Evolutionary conservation across 2,797 vertebrate genomes (phyloP).

Genomic region (Eidolon dupreanum): DNA sequence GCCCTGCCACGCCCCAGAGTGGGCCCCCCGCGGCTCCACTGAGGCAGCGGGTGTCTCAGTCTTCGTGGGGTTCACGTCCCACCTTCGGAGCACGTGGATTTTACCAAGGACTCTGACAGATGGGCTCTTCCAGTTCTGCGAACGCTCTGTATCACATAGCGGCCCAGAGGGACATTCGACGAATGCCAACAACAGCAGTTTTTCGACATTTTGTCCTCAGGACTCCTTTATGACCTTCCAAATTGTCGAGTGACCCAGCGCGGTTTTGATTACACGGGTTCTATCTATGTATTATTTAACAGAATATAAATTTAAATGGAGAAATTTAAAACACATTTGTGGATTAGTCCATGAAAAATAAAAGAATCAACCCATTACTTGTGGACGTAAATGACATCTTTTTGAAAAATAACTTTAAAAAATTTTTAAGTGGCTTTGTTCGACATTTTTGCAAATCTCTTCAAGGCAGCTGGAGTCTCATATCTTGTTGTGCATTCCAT

Average conservation of each 20-base stretch:
- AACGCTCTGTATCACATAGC: accelerated
- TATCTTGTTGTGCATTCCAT: neutral
- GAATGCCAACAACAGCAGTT: neutral
- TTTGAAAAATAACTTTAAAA: neutral
- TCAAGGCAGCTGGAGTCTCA: neutral
- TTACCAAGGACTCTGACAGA: neutral
- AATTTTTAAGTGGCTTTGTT: neutral
- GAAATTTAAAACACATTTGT: neutral
- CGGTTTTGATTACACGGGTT: neutral
- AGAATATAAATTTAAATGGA: neutral
- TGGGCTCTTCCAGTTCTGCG: accelerated
- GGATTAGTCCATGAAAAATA: neutral
- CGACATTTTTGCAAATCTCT: neutral
- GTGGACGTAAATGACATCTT: neutral
- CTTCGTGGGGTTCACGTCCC: neutral
- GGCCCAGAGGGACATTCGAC: neutral
- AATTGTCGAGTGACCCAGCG: neutral
- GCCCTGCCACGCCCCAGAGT: neutral
- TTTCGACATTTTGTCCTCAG: neutral
- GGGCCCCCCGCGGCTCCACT: neutral
- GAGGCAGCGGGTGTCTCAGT: accelerated
- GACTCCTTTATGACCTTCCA: neutral
- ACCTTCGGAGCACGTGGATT: accelerated
- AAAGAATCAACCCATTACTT: neutral
- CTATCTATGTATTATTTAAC: neutral